These are phyloP conservation scores for Cygnus atratus DNA, from an alignment of 2,113 vertebrate genomes.

Conservation along the genomic window DNA sequence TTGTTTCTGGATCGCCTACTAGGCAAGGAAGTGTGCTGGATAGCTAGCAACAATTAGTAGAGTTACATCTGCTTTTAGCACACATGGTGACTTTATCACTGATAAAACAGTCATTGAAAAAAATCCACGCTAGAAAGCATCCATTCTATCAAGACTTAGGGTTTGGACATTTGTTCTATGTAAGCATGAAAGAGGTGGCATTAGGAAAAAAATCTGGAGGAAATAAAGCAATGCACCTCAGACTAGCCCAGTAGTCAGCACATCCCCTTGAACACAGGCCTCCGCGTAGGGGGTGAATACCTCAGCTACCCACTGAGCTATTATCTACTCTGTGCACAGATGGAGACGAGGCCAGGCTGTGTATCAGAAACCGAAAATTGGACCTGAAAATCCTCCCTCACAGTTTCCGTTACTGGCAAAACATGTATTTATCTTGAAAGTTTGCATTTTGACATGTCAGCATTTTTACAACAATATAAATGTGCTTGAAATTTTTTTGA, in stretches of 20 bases:
- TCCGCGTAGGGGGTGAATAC: rapidly evolving
- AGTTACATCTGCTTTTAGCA: neutral
- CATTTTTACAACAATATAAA: constrained; percentile 12
- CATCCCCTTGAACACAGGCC: neutral
- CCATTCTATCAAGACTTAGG: neutral
- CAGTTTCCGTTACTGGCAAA: neutral
- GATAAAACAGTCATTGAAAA: neutral
- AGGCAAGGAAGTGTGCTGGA: neutral
- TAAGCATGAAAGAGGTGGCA: neutral
- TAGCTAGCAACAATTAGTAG: neutral
- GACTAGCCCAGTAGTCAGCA: rapidly evolving
- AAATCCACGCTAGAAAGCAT: neutral
- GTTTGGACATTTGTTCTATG: neutral
- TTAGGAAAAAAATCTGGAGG: neutral
- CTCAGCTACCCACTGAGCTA: neutral
- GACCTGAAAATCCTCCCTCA: neutral
- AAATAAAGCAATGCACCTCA: neutral
- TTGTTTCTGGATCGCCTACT: neutral
- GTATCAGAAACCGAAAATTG: neutral
- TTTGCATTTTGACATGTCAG: constrained; percentile 22
- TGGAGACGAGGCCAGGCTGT: neutral
- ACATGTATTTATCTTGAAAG: neutral
- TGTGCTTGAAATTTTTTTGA: constrained; percentile 42
- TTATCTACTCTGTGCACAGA: too few relatives aligned
- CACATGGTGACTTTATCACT: neutral